A percentile compares a stretch with the other conserved stretches of the same genome.
Conservation (phyloP, 2,888 invertebrate genomes). For the Scaeva pyrastri region DNA sequence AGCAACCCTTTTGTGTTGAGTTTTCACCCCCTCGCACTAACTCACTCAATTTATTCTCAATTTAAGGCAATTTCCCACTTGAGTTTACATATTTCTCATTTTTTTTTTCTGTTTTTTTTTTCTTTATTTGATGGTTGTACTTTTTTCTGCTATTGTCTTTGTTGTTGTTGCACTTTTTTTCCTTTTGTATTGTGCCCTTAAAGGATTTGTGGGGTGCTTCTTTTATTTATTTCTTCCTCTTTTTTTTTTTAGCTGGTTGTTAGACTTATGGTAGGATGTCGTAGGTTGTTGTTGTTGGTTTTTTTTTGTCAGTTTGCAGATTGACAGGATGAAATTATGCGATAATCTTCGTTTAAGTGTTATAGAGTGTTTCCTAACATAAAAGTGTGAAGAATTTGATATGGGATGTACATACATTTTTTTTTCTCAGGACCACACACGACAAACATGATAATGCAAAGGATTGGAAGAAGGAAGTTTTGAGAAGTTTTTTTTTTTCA, state of each 20-base stretch:
- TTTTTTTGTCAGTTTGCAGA: slow-evolving; percentile 39
- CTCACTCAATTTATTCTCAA: slow-evolving; percentile 69
- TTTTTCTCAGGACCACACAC: slow-evolving; percentile 12
- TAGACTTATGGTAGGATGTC: too few species aligned
- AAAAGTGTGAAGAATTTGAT: slow-evolving; percentile 38
- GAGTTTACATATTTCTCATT: slow-evolving; percentile 53
- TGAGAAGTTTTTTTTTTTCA: not conserved
- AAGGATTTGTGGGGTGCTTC: slow-evolving; percentile 43
- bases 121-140: slow-evolving; percentile 23
- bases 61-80: slow-evolving; percentile 74
- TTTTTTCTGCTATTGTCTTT: slow-evolving; percentile 28
- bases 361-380: slow-evolving; percentile 52
- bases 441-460: not conserved
- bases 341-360: slow-evolving; percentile 64
- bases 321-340: slow-evolving; percentile 72
- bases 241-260: not conserved
- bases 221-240: not conserved
- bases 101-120: slow-evolving; percentile 33
- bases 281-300: not conserved
- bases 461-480: not conserved
- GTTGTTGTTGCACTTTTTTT: slow-evolving; percentile 7
- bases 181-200: slow-evolving; percentile 27
- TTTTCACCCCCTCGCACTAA: slow-evolving; percentile 52
- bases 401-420: slow-evolving; percentile 12
- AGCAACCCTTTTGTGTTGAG: slow-evolving; percentile 42